Percentiles rank a stretch among this genome's conserved stretches.
Conservation (phyloP, 2,113 vertebrate genomes). For the Grammomys dolichurus region DNA sequence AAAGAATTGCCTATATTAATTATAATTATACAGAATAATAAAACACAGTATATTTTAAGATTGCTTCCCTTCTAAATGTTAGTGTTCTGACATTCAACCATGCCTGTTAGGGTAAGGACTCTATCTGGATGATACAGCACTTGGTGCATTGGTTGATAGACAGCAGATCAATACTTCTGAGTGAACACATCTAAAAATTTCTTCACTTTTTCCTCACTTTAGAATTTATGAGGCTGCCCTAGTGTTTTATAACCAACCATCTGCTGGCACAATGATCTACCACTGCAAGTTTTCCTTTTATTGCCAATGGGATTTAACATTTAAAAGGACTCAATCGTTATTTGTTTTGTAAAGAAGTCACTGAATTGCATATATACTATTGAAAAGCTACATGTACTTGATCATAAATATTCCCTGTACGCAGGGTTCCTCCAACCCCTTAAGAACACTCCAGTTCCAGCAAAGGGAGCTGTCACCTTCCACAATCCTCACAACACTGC, state of each 20-base stretch:
- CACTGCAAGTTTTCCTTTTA: not conserved
- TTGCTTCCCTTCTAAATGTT: not conserved
- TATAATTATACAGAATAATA: not conserved
- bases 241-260: constrained; percentile 20
- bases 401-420: not conserved
- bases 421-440: not conserved
- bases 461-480: not conserved
- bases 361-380: constrained; percentile 20
- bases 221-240: not conserved
- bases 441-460: not conserved
- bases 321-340: not conserved
- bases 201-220: not conserved
- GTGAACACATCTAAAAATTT: not conserved
- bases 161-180: not conserved
- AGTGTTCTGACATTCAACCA: not conserved
- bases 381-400: constrained; percentile 52
- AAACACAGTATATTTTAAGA: not conserved
- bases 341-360: constrained; percentile 28
- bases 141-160: not conserved
- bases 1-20: not conserved
- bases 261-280: not conserved
- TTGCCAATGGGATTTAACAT: constrained; percentile 19
- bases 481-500: too few relatives aligned
- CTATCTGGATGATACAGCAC: fast-evolving
- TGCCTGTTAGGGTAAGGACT: not conserved